Evolutionary conservation across 2,113 vertebrate genomes (phyloP), one percentile per base, ranked within the genome.

Genomic region (Neopipo cinnamomea): DNA sequence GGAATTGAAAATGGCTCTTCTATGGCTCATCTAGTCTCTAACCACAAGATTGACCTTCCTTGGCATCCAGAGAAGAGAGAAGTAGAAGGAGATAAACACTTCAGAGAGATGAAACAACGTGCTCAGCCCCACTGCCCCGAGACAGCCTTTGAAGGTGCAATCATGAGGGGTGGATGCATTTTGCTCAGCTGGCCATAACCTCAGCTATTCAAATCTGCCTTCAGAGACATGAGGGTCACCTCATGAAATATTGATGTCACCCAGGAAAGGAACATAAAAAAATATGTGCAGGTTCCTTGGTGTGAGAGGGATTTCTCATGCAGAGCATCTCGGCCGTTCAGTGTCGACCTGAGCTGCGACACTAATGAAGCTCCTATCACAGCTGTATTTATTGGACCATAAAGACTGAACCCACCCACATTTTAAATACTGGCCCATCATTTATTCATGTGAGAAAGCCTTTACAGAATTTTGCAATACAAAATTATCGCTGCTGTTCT

Each of bases 91-190:
- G 33, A 83, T 37, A 92, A 83, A 66, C 58, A 39, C 15, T 86
- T 39, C 37, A 37, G 37, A 21, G 11, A 17, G 72, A 53, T 53
- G 74, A 83, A 95, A 47, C 1, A 7, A 56, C 53, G 58, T 3
- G 4, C 53, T 73, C 27, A 35, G 46, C 28, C 44, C 35, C 66
- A 44, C 2, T 1, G 27, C 66, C 37, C 58, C 18, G 11, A 61
- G 74, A 33, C 20, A 41, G n/a, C 30, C 14, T 83, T 46, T 52
- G 72, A 70, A 65, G 27, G 14, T 31, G 52, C 37, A 72, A 2
- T 28, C 70, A 50, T 0, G 0, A 71, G 9, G 27, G 6, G 2
- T 7, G 17, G 24, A 56, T 25, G 44, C 2, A 1, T 77, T 55
- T 84, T 80, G 46, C 33, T 87, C 59, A 77, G 63, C 0, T 46